Percentiles rank a stretch among this genome's conserved stretches.
phyloP scores from a whole-genome alignment of 2,113 vertebrate species.

The Coptodon bakossiorum region DNA sequence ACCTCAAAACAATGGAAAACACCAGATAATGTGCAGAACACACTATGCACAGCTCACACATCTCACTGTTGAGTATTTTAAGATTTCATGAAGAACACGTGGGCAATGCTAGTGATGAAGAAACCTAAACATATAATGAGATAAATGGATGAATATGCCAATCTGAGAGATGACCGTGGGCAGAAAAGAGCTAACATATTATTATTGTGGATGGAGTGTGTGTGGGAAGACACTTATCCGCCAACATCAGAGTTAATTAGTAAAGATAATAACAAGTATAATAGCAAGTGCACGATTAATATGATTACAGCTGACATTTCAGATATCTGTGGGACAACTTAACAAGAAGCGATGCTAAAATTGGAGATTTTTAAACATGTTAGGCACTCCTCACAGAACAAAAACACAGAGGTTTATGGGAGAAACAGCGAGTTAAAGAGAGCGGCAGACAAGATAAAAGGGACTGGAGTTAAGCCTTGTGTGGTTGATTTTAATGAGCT shows the following conservation, averaged over 20 bases:
- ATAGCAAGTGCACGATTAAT: not conserved
- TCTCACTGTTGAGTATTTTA: not conserved
- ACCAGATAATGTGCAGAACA: not conserved
- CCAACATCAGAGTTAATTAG: slow-evolving; percentile 14
- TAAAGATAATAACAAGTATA: not conserved
- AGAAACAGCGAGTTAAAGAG: not conserved
- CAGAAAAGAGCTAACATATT: slow-evolving; percentile 10
- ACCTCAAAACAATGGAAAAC: not conserved
- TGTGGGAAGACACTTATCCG: slow-evolving; percentile 25
- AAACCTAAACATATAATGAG: not conserved
- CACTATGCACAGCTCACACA: not conserved
- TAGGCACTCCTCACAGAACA: not conserved
- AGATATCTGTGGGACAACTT: not conserved
- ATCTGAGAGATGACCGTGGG: not conserved
- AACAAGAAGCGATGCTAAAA: not conserved
- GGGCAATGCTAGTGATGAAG: not conserved
- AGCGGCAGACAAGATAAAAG: not conserved
- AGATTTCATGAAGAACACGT: not conserved
- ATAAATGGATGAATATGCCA: slow-evolving; percentile 8
- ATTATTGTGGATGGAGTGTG: not conserved
- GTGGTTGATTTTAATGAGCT: slow-evolving; percentile 87
- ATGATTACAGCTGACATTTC: not conserved
- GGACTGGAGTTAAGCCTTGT: slow-evolving; percentile 34
- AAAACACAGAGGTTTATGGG: not conserved
- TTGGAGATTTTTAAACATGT: not conserved